Base-by-base conservation (phyloP, 23 tunicate species). In the Styela plicata region DNA sequence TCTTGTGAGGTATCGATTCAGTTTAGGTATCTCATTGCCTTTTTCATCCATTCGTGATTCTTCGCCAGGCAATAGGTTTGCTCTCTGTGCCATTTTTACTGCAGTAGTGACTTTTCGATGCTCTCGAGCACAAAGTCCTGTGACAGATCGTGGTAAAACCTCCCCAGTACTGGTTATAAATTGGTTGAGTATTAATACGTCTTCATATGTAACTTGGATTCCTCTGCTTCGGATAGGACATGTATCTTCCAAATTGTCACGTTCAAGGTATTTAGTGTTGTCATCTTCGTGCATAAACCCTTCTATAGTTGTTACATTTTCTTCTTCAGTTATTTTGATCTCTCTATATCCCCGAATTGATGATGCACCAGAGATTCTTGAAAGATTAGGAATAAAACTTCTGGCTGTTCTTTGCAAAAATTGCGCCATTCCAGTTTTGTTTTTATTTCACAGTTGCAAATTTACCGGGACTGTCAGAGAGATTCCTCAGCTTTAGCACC, bases 181-280 rank as follows among this genome's bases (percentile, higher is more conserved):
- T 52, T 93, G 98, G 5, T 65, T 70, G 35, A 93, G 63, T 27
- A 93, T 93, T 69, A 93, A 74, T 34, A 93, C 98, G 77, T 93
- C 98, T 89, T 91, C 87, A 78, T 74, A 82, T 36, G 97, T 91
- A 1, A 91, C 69, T 71, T 91, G 86, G 23, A 91, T 80, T 62
- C 90, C 97, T 79, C 97, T 69, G 53, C 97, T 91, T 63, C 97
- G 84, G 17, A 91, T 24, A n/a, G 97, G 90, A 64, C 97, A 91
- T 2, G 70, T 35, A 71, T 91, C 97, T 29, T 78, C 74, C 21
- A 18, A 28, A 53, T 74, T 63, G 7, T 76, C 81, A 7, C 63
- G 64, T 0, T 53, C 31, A 52, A 76, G 69, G 24, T 21, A 76
- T 21, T 76, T 52, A 24, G 81, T 35, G n/a, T 76, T 76, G 31